Evolutionary conservation across 2,797 vertebrate genomes (phyloP), one percentile per base, ranked within the genome.

Genomic region (Orestias chungarensis): DNA sequence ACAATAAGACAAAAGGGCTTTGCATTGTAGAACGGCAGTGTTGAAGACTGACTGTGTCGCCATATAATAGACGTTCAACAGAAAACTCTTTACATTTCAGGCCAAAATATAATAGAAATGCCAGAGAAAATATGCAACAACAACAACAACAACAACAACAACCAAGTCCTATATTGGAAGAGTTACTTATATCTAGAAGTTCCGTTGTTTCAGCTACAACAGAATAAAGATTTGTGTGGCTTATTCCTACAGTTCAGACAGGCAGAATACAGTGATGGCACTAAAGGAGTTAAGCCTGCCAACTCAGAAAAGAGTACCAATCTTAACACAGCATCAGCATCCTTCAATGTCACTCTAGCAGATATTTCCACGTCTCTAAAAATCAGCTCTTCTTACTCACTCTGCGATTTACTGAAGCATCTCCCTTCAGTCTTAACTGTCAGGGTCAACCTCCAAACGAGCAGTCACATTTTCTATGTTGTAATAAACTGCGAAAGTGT

Each of bases 281-380:
- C 40, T 12, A 64, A 54, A 71, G 75, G 64, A 47, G 50, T 55
- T 31, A 14, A n/a, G 25, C 18, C 43, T 29, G 67, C 65, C 77
- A 76, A 20, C 57, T 80, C 84, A 65, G 70, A 42, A 15, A 1
- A 29, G 12, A 25, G 43, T 71, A 73, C 29, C 57, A 11, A 75
- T 71, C 80, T 76, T 73, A 71, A 71, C 78, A 81, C 76, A 40
- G 83, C 67, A 73, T 89, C 87, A 87, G 79, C 81, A 76, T 61
- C 82, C 64, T 65, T 82, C 65, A 29, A 23, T 65, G 84, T 89
- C 89, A 80, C 1, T 88, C 79, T 74, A 49, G 15, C 31, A 31
- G 54, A 59, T 40, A 42, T 62, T 66, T 64, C 68, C 69, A 72
- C 42, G 42, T 1, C 23, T 73, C 73, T 62, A 33, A 70, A 20